Evolutionary conservation across 2,888 invertebrate species (phyloP).

Genomic region (Lasioglossum figueresi): DNA sequence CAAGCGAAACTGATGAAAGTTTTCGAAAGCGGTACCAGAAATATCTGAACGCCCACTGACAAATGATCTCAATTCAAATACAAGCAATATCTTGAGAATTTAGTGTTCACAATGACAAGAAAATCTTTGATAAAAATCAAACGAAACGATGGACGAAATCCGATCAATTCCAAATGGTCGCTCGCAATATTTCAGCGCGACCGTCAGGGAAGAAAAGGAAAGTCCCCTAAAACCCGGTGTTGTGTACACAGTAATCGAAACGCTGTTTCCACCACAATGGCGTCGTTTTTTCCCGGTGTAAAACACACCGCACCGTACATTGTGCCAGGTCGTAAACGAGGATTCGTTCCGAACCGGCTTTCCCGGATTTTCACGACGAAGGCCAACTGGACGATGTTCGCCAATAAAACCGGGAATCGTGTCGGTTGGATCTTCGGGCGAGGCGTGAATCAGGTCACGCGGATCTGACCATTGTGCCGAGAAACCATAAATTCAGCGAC

Average conservation of each 20-base stretch:
- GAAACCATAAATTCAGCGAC: constrained; percentile 58
- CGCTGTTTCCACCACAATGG: not conserved
- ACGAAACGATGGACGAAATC: not conserved
- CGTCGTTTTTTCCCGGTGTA: not conserved
- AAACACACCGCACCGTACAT: constrained; percentile 18
- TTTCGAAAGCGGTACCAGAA: too few species aligned
- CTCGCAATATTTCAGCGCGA: not conserved
- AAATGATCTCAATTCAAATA: too few species aligned
- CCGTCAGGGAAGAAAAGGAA: not conserved
- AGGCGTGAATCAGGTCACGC: constrained; percentile 51
- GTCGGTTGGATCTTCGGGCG: constrained; percentile 29
- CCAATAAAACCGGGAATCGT: constrained; percentile 40
- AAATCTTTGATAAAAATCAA: too few species aligned
- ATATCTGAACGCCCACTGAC: too few species aligned
- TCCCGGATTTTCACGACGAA: constrained; percentile 6
- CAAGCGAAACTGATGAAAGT: too few species aligned
- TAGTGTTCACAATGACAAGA: too few species aligned
- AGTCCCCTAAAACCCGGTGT: constrained; percentile 1
- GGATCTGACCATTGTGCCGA: constrained; percentile 48
- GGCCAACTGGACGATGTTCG: constrained; percentile 54
- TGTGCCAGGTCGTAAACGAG: constrained; percentile 17
- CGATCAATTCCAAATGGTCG: not conserved
- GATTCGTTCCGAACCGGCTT: constrained; percentile 34
- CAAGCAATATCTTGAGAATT: too few species aligned
- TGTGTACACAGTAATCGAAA: constrained; percentile 30